Base-by-base conservation (phyloP, 2,113 vertebrate genomes). In the Lates calcarifer region DNA sequence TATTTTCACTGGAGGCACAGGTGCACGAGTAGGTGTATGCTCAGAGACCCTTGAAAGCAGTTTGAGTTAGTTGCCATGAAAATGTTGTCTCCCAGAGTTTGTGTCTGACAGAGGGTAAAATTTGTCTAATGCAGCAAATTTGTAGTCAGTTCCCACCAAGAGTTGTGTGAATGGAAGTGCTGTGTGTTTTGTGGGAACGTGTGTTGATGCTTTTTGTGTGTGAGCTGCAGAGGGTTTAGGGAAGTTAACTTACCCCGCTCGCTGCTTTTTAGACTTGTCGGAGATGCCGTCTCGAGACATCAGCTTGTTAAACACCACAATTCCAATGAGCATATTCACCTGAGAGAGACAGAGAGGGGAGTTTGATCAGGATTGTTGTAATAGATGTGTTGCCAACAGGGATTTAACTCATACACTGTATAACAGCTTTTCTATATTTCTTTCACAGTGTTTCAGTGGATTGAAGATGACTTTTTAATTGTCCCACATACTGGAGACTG, bases 301-400 rank as follows among this genome's bases (percentile, higher is more conserved):
- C 88, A 99, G 97, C 93, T 99, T 99, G 95, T 99, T 99, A 94
- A 99, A 99, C 61, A 99, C 98, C 66, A 99, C 97, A 68, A 99
- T 99, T 72, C 98, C 98, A 1, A 99, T 98, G 64, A 99, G 95
- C 98, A 99, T 99, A 89, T 99, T 99, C 89, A 99, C 98, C 98
- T 99, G 93, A 56, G 77, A 77, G 43, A 92, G 22, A 87, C 53
- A 45, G 5, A 49, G 13, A 45, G 74, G 49, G 74, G 56, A 13
- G 51, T 35, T 57, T 62, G 28, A 79, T 71, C n/a, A 88, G 62
- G 51, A 15, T 28, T 26, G 51, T 35, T n/a, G 4, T 33, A 45
- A 69, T 15, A 45, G 53, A 53, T 45, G 10, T 15, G 49, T 31
- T 56, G 43, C 64, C 68, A 51, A n/a, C 63, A 65, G 78, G 63